Conservation (phyloP, 2,797 vertebrate species). For the Phaenicophaeus curvirostris region DNA sequence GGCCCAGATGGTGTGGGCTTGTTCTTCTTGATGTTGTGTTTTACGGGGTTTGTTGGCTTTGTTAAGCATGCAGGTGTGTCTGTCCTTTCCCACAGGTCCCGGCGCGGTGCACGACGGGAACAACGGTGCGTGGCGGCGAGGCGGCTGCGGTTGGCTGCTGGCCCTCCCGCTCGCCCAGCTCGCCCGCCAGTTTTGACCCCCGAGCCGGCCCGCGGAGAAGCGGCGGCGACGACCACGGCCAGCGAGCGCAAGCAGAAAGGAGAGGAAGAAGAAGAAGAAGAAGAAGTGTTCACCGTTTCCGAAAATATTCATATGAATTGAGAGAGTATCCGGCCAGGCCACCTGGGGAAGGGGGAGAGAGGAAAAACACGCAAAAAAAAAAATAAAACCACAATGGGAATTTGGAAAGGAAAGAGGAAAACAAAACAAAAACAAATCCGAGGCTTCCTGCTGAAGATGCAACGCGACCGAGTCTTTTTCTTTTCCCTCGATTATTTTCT, state of each 20-base stretch:
- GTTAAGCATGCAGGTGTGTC: fast-evolving
- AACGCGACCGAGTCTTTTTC: constrained; percentile 61
- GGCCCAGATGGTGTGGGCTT: fast-evolving
- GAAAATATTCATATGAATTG: constrained; percentile 74
- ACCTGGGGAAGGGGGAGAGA: constrained; percentile 50
- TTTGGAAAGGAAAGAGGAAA: constrained; percentile 25
- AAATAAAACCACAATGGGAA: neutral
- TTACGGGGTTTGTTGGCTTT: fast-evolving
- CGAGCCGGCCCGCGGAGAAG: constrained; percentile 47
- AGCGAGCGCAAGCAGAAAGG: neutral
- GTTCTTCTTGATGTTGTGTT: fast-evolving
- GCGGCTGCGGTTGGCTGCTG: constrained; percentile 79
- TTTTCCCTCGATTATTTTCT: neutral
- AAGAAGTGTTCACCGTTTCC: constrained; percentile 54
- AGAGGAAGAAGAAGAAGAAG: neutral
- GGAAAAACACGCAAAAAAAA: constrained; percentile 10
- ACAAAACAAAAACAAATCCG: neutral
- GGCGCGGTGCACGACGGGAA: constrained; percentile 93
- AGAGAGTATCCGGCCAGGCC: constrained; percentile 74
- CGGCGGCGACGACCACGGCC: constrained; percentile 22
- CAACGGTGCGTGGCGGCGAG: constrained; percentile 78
- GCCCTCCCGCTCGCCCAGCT: constrained; percentile 81
- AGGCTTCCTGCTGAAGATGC: constrained; percentile 70
- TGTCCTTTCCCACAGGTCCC: constrained; percentile 81
- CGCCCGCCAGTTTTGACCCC: constrained; percentile 89